A percentile compares a stretch with the other conserved stretches of the same genome.
phyloP scores from a whole-genome alignment of 1,140 invertebrate species.

The Wasmannia auropunctata region DNA sequence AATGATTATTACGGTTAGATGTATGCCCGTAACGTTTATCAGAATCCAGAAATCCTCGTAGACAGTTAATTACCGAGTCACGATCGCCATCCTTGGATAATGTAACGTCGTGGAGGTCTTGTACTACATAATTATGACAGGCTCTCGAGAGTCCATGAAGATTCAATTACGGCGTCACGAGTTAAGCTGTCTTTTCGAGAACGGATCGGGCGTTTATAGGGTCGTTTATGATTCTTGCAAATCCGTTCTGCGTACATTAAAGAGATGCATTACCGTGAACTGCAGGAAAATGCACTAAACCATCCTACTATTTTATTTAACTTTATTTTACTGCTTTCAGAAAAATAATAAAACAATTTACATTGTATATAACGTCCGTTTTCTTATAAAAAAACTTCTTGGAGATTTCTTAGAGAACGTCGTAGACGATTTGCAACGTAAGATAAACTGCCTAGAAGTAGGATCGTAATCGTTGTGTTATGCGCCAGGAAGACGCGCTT shows the following conservation, averaged over 20 bases:
- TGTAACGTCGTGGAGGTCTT: background rate
- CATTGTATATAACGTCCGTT: background rate
- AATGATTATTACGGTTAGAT: constrained; percentile 56
- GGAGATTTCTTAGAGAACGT: background rate
- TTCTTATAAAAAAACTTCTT: background rate
- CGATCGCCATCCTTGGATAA: constrained; percentile 18
- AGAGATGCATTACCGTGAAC: background rate
- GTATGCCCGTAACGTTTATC: constrained; percentile 2
- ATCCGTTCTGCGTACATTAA: background rate
- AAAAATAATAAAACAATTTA: background rate
- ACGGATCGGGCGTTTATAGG: constrained; percentile 13
- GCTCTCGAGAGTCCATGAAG: constrained; percentile 42
- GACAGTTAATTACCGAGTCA: constrained; percentile 61
- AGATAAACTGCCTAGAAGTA: constrained; percentile 72
- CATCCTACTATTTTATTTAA: background rate
- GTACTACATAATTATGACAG: constrained; percentile 56
- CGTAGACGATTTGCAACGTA: background rate
- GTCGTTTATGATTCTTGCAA: constrained; percentile 25
- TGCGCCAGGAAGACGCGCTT: background rate
- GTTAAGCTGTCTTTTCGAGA: background rate
- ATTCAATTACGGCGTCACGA: constrained; percentile 61
- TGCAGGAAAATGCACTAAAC: background rate
- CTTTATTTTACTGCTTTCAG: background rate
- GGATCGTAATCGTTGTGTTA: constrained; percentile 62
- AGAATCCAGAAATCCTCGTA: constrained; percentile 44